Conservation (phyloP, 2,113 vertebrate species). For the Marmota monax region DNA sequence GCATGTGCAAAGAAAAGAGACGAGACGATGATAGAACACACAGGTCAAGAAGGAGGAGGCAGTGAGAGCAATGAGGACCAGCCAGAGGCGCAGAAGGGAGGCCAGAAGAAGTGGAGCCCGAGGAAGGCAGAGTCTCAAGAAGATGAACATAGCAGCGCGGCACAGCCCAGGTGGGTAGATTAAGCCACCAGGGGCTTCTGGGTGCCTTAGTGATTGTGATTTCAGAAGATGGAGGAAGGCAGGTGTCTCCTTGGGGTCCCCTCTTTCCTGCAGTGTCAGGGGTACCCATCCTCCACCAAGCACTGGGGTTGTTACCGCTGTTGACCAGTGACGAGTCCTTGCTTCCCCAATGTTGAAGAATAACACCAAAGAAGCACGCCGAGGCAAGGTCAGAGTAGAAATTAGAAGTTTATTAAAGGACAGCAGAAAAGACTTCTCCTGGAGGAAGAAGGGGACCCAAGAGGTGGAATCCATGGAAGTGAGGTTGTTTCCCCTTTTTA, state of each 20-base stretch:
- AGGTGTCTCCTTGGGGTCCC: rapidly evolving
- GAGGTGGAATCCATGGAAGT: no score
- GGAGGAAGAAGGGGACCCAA: no score
- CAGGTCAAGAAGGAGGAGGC: background rate
- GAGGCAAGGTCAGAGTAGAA: no score
- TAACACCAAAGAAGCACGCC: no score
- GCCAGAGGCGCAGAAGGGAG: background rate
- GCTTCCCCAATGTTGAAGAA: no score
- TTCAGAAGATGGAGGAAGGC: background rate
- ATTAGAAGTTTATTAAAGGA: no score
- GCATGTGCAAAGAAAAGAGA: background rate
- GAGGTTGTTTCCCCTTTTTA: no score
- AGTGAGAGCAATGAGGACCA: background rate
- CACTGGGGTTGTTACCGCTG: no score
- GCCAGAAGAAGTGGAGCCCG: background rate
- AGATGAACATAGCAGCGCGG: rapidly evolving
- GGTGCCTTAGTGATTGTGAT: background rate
- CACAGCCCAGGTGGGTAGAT: background rate
- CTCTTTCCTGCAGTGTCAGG: background rate
- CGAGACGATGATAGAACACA: background rate
- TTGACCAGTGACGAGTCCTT: no score
- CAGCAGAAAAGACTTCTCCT: no score
- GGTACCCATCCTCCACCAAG: background rate
- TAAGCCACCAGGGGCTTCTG: background rate
- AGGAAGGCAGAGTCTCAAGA: background rate